Evolutionary conservation across 2,113 vertebrate species (phyloP).

Genomic region (Sander lucioperca): DNA sequence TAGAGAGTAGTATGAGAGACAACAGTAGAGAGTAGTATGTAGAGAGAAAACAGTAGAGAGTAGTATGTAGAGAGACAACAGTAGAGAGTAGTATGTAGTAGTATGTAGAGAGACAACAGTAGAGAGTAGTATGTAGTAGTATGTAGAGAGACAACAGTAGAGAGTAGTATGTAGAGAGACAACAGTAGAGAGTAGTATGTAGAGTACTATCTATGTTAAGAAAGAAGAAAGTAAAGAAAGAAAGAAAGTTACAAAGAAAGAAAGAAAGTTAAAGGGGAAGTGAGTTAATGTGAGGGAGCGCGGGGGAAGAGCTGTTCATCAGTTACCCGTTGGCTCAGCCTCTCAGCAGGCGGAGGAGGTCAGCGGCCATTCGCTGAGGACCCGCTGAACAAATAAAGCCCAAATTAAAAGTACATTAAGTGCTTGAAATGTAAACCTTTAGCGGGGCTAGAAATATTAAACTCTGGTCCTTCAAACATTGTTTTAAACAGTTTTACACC

Average conservation of each 20-base stretch:
- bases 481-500: conserved; percentile 81
- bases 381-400: conserved; percentile 76
- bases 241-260: neutral
- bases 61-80: no score
- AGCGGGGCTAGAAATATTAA: conserved; percentile 69
- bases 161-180: no score
- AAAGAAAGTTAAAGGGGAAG: neutral
- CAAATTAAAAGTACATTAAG: conserved; percentile 81
- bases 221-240: no score
- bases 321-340: conserved; percentile 30
- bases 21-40: no score
- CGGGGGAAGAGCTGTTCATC: conserved; percentile 36
- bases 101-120: no score
- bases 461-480: conserved; percentile 76
- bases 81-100: no score
- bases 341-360: conserved; percentile 48
- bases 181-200: no score
- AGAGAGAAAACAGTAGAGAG: no score
- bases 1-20: no score
- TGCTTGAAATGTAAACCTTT: conserved; percentile 77
- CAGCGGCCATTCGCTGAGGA: conserved; percentile 65
- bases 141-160: no score
- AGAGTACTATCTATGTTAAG: no score
- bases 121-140: no score
- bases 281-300: conserved; percentile 6